Conservation (phyloP, 2,113 vertebrate genomes). For the Dermatemys mawii region DNA sequence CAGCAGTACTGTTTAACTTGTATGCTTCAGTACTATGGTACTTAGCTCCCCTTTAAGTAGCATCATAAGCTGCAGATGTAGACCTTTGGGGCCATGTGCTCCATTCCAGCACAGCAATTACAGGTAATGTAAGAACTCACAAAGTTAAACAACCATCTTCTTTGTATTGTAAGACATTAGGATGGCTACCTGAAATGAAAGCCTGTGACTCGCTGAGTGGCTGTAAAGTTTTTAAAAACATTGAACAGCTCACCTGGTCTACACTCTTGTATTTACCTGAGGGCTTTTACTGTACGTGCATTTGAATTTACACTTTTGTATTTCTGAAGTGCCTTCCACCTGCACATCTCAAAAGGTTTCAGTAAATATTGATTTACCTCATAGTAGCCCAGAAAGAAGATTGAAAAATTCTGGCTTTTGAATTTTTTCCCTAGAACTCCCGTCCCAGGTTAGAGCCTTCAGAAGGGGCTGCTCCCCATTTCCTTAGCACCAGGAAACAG, state of each 20-base stretch:
- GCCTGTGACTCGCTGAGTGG: neutral
- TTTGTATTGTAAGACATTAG: slow-evolving; percentile 65
- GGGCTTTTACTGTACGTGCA: neutral
- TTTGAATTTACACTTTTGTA: neutral
- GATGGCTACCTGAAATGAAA: slow-evolving; percentile 27
- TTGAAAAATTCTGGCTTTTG: neutral
- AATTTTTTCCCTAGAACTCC: neutral
- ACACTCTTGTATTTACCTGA: slow-evolving; percentile 22
- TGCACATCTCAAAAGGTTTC: slow-evolving; percentile 44
- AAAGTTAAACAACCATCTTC: slow-evolving; percentile 64
- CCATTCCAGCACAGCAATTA: slow-evolving; percentile 29
- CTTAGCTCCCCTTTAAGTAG: slow-evolving; percentile 14
- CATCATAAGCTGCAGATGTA: slow-evolving; percentile 12
- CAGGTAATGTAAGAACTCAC: slow-evolving; percentile 65
- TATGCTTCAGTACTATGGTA: slow-evolving; percentile 61
- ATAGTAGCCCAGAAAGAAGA: slow-evolving; percentile 40
- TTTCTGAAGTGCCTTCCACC: slow-evolving; percentile 47
- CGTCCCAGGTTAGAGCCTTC: neutral
- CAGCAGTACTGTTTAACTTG: slow-evolving; percentile 61
- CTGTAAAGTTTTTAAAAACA: neutral
- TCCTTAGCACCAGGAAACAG: neutral
- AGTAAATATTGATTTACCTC: slow-evolving; percentile 35
- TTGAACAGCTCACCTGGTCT: neutral
- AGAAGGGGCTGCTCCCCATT: neutral
- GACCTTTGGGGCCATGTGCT: slow-evolving; percentile 63